These are phyloP conservation scores for Chaenogobius annularis DNA, from an alignment of 2,113 vertebrate species.

Conservation along the genomic window DNA sequence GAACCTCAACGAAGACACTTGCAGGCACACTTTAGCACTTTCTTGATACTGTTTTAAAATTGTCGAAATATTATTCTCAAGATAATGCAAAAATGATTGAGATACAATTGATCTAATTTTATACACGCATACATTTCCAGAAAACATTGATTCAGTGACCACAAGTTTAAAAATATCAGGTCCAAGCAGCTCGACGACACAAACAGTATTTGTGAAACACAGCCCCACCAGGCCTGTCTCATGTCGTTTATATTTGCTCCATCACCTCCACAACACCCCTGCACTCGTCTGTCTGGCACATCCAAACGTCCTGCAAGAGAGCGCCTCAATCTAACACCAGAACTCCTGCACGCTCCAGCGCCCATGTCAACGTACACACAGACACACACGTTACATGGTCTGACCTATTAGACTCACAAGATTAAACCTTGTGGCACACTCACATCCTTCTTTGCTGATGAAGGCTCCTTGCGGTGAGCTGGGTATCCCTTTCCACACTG, in stretches of 20 bases:
- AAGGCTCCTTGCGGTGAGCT: slow-evolving; percentile 94
- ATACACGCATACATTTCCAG: too few species aligned
- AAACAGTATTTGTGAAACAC: neutral
- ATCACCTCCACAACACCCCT: slow-evolving; percentile 24
- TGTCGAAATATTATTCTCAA: too few species aligned
- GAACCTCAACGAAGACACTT: too few species aligned
- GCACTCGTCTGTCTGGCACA: slow-evolving; percentile 11
- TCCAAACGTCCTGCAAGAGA: slow-evolving; percentile 32
- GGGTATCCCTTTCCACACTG: slow-evolving; percentile 93
- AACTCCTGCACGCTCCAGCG: slow-evolving; percentile 14
- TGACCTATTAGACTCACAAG: neutral
- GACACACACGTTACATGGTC: neutral
- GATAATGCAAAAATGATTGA: too few species aligned
- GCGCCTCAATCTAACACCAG: slow-evolving; percentile 38
- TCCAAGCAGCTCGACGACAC: too few species aligned
- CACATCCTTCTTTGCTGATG: slow-evolving; percentile 96
- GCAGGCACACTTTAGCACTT: too few species aligned
- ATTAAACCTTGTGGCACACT: slow-evolving; percentile 57
- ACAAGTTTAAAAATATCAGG: too few species aligned
- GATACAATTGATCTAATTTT: too few species aligned
- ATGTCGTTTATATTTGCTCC: slow-evolving; percentile 17
- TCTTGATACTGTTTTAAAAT: too few species aligned
- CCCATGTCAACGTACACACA: slow-evolving; percentile 18
- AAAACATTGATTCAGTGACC: too few species aligned
- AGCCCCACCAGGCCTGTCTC: slow-evolving; percentile 7